Evolutionary conservation across 2,113 vertebrate species (phyloP).

Genomic region (Hiodon tergisus): DNA sequence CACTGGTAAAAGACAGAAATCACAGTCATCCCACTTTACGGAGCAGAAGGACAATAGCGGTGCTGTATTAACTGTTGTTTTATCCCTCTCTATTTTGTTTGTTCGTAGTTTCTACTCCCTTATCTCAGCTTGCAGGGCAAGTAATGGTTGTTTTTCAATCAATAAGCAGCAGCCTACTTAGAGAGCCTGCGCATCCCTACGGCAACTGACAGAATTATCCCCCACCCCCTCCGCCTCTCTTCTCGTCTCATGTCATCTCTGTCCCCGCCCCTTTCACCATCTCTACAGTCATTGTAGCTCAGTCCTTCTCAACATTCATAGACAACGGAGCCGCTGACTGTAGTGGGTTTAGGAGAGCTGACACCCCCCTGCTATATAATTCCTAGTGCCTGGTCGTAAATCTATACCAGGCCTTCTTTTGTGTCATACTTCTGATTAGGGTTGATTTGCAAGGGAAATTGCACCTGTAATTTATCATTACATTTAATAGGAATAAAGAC

Average conservation of each 20-base stretch:
- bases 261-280: constrained; percentile 1
- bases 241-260: background rate
- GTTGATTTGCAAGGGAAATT: background rate
- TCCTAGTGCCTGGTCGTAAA: background rate
- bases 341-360: background rate
- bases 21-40: constrained; percentile 48
- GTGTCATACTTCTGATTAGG: background rate
- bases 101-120: constrained; percentile 10
- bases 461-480: background rate
- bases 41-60: constrained; percentile 31
- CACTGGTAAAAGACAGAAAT: constrained; percentile 28
- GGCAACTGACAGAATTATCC: constrained; percentile 46
- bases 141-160: constrained; percentile 57
- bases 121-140: constrained; percentile 28
- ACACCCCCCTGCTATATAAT: background rate
- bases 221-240: constrained; percentile 34
- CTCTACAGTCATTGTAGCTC: constrained; percentile 19
- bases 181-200: constrained; percentile 56
- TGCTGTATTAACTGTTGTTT: constrained; percentile 1
- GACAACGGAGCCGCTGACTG: constrained; percentile 16
- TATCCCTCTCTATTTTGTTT: background rate
- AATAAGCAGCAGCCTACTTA: constrained; percentile 51
- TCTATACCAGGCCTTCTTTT: background rate
- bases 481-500: no score
- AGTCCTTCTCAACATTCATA: constrained; percentile 54